A percentile compares a stretch with the other conserved stretches of the same genome.
phyloP scores from a whole-genome alignment of 1,140 invertebrate species.

The Gonioctena quinquepunctata region DNA sequence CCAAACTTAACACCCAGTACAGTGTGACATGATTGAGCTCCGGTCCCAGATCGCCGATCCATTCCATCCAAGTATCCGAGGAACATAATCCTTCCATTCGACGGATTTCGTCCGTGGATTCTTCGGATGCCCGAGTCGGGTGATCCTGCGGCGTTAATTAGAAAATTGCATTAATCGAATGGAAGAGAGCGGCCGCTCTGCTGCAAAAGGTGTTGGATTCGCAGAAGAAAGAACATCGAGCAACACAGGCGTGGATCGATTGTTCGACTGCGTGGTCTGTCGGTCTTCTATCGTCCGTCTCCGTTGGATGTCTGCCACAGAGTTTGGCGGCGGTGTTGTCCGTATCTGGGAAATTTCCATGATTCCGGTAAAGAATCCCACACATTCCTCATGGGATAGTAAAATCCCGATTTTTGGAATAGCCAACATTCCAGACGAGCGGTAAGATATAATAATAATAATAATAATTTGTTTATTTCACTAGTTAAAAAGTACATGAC shows the following conservation, averaged over 20 bases:
- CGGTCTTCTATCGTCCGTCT: neutral
- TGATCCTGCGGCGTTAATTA: conserved; percentile 12
- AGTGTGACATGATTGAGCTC: neutral
- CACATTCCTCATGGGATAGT: no score
- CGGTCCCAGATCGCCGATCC: neutral
- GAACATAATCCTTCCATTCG: conserved; percentile 4
- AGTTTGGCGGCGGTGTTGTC: no score
- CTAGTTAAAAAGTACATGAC: no score
- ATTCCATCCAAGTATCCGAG: neutral
- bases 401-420: no score
- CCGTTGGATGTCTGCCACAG: no score
- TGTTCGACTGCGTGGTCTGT: conserved; percentile 26
- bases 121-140: neutral
- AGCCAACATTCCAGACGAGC: no score
- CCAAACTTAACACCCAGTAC: no score
- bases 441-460: no score
- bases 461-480: no score
- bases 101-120: neutral
- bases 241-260: conserved; percentile 30
- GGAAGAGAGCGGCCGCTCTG: conserved; percentile 1
- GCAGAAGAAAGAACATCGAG: neutral
- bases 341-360: no score
- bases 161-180: conserved; percentile 12
- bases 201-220: neutral
- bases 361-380: no score